These are phyloP conservation scores for Drosophila pachea DNA, from an alignment of 1,140 invertebrate genomes.

Conservation along the genomic window DNA sequence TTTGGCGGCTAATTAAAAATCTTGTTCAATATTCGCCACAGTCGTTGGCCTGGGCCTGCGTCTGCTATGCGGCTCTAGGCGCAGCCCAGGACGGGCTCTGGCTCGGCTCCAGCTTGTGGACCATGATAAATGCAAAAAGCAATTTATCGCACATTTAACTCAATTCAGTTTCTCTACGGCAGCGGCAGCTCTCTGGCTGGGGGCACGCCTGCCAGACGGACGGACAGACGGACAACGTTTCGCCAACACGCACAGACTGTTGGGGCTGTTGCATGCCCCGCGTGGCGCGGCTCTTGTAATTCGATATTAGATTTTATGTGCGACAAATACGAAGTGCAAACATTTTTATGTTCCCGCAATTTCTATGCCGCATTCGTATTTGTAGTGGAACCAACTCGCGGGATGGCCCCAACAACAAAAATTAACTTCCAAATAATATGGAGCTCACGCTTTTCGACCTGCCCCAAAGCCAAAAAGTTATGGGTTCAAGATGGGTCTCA, in stretches of 20 bases:
- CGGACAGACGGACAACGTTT: conserved; percentile 52
- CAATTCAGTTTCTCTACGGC: conserved; percentile 75
- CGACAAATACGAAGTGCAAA: conserved; percentile 77
- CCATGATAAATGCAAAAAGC: conserved; percentile 78
- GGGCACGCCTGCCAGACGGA: conserved; percentile 39
- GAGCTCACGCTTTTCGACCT: conserved; percentile 44
- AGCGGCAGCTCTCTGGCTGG: conserved; percentile 3
- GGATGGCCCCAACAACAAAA: conserved; percentile 34
- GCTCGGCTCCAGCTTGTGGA: conserved; percentile 53
- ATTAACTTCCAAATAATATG: conserved; percentile 72
- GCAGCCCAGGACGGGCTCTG: conserved; percentile 27
- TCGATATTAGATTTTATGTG: conserved; percentile 77
- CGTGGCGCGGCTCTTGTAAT: conserved; percentile 60
- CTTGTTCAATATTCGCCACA: conserved; percentile 74
- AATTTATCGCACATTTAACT: conserved; percentile 78
- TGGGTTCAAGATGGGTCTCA: too few relatives aligned
- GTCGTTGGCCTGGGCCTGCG: conserved; percentile 28
- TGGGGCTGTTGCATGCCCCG: conserved; percentile 8
- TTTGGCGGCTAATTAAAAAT: conserved; percentile 75
- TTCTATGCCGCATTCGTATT: conserved; percentile 67
- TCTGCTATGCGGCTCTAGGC: conserved; percentile 8
- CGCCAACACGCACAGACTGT: conserved; percentile 46
- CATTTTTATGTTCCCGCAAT: conserved; percentile 73
- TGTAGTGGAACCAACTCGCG: conserved; percentile 61
- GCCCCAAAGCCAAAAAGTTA: not conserved